Percentiles rank a stretch among this genome's conserved stretches.
Evolutionary conservation across 2,113 vertebrate genomes (phyloP).

Genomic region (Edolisoma coerulescens): DNA sequence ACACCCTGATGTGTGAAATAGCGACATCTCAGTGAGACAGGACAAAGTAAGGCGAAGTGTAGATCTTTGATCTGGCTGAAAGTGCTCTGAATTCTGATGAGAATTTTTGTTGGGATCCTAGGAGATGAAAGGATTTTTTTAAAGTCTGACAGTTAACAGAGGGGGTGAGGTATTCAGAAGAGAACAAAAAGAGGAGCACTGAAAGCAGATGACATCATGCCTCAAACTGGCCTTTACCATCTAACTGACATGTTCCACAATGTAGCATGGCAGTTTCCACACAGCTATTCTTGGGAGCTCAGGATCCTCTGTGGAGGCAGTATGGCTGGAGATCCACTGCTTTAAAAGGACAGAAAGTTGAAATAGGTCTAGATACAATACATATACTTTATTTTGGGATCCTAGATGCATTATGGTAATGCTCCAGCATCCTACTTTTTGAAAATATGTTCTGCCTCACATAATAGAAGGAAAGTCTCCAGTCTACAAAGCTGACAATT

Average conservation of each 20-base stretch:
- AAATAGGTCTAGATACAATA: neutral
- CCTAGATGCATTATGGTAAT: neutral
- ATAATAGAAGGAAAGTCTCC: neutral
- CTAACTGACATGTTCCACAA: conserved; percentile 26
- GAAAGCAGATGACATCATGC: conserved; percentile 45
- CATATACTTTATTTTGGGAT: neutral
- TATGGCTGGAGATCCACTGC: neutral
- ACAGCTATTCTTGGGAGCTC: neutral
- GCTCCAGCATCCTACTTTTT: neutral
- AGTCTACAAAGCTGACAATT: neutral
- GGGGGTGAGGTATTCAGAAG: neutral
- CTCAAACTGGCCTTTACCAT: conserved; percentile 25
- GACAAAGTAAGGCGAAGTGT: conserved; percentile 24
- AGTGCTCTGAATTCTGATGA: conserved; percentile 47
- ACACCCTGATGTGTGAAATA: conserved; percentile 2
- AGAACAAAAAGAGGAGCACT: conserved; percentile 48
- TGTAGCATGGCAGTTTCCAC: neutral
- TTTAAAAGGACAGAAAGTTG: neutral
- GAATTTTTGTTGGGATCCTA: conserved; percentile 31
- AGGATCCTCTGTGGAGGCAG: neutral
- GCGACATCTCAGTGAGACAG: conserved; percentile 20
- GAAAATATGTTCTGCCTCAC: neutral
- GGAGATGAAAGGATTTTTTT: conserved; percentile 41
- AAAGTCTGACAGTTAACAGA: neutral
- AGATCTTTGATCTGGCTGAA: conserved; percentile 33